A percentile compares a stretch with the other conserved stretches of the same genome.
phyloP scores from a whole-genome alignment of 2,888 invertebrate species.

The Phorcus lineatus region DNA sequence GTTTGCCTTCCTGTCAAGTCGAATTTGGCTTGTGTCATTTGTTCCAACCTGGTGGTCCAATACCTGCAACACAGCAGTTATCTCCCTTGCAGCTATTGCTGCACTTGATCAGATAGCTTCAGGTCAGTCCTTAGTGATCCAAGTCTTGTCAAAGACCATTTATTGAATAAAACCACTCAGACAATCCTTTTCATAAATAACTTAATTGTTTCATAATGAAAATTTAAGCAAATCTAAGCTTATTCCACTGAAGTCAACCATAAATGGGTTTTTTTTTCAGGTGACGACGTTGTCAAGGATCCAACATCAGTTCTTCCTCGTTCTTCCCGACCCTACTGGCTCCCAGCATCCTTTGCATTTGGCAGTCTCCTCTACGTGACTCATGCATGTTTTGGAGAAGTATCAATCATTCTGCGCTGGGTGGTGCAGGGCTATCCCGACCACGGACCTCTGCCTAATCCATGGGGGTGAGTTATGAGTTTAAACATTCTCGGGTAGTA shows the following conservation, averaged over 20 bases:
- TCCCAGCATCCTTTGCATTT: constrained; percentile 66
- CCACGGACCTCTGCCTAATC: constrained; percentile 70
- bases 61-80: constrained; percentile 66
- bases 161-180: no score
- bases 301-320: neutral
- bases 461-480: constrained; percentile 70
- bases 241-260: neutral
- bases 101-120: constrained; percentile 66
- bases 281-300: constrained; percentile 24
- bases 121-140: constrained; percentile 48
- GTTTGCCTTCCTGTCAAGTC: constrained; percentile 64
- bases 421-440: constrained; percentile 71
- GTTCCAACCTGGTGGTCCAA: constrained; percentile 74
- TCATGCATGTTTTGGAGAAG: constrained; percentile 74
- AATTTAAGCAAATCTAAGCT: neutral
- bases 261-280: neutral
- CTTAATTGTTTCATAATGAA: neutral
- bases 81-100: constrained; percentile 67
- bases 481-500: no score
- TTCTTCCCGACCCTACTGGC: constrained; percentile 50
- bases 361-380: constrained; percentile 73
- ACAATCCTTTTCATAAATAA: no score
- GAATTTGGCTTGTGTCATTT: constrained; percentile 73
- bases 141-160: no score
- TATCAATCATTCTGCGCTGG: constrained; percentile 74